Evolutionary conservation across 1,140 invertebrate genomes (phyloP).

Genomic region (Leptoteleia sp.): DNA sequence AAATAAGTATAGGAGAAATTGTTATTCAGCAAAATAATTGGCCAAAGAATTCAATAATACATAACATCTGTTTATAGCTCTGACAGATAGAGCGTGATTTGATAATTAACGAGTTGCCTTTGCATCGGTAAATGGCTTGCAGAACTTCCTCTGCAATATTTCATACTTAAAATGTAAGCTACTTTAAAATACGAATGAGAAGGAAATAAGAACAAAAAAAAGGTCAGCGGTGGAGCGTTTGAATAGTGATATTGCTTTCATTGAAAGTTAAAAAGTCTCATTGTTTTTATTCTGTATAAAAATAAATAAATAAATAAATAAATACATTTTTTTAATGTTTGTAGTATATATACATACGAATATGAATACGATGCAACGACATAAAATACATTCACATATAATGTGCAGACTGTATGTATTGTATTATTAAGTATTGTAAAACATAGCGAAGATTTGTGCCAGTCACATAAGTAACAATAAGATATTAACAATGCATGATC

Average conservation of each 20-base stretch:
- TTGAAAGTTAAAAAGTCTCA: slow-evolving; percentile 39
- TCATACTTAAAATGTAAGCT: slow-evolving; percentile 43
- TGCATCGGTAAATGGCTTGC: slow-evolving; percentile 56
- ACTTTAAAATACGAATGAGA: slow-evolving; percentile 10
- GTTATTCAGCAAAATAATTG: slow-evolving; percentile 27
- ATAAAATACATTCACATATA: slow-evolving; percentile 50
- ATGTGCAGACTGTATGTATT: slow-evolving; percentile 45
- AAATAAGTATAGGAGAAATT: not conserved
- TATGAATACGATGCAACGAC: slow-evolving; percentile 52
- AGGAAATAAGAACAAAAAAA: too few relatives aligned
- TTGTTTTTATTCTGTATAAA: slow-evolving; percentile 46
- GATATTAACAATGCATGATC: slow-evolving; percentile 25
- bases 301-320: slow-evolving; percentile 18
- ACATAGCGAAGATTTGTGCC: slow-evolving; percentile 44
- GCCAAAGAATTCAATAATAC: not conserved
- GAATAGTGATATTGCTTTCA: slow-evolving; percentile 42
- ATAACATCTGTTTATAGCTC: not conserved
- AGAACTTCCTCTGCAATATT: slow-evolving; percentile 55
- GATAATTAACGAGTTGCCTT: slow-evolving; percentile 57
- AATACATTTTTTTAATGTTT: slow-evolving; percentile 54
- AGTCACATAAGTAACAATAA: slow-evolving; percentile 30
- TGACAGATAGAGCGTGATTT: slow-evolving; percentile 6
- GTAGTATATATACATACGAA: slow-evolving; percentile 48
- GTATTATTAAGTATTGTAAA: slow-evolving; percentile 46
- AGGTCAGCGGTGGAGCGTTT: slow-evolving; percentile 21